phyloP scores from a whole-genome alignment of 92 coral and sea anemone species.

The Parazoanthus swiftii region DNA sequence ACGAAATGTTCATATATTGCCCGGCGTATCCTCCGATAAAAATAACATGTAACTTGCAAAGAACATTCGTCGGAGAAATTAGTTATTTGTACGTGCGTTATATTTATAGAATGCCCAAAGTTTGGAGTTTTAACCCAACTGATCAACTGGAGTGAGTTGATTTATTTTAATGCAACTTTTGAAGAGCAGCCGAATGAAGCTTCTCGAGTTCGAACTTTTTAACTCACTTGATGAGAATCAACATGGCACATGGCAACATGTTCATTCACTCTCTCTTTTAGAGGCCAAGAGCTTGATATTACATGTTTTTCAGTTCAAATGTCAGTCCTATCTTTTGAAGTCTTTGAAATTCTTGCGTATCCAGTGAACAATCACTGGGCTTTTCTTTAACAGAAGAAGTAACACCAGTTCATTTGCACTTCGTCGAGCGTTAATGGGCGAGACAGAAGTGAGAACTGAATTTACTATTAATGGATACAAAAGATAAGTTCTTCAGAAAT shows the following conservation, averaged over 20 bases:
- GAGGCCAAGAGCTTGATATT: background rate
- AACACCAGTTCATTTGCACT: background rate
- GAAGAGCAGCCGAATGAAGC: background rate
- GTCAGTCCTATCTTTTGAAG: background rate
- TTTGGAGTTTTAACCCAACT: background rate
- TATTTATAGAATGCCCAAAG: no score
- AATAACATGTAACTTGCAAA: background rate
- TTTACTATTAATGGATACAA: no score
- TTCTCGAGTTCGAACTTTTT: background rate
- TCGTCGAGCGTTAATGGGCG: background rate
- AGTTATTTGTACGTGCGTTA: no score
- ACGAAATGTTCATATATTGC: background rate
- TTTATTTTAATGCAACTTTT: no score
- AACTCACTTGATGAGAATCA: background rate
- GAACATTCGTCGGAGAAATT: no score
- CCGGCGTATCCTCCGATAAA: background rate
- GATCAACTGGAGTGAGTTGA: no score
- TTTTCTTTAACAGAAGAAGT: background rate
- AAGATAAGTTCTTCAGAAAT: background rate
- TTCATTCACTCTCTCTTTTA: background rate
- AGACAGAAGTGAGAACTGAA: no score
- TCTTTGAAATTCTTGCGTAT: background rate
- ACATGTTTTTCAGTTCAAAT: no score
- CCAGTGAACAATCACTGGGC: background rate
- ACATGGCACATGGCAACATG: background rate